Base-by-base conservation (phyloP, 1,140 invertebrate genomes). In the Chironomus striatipennis region DNA sequence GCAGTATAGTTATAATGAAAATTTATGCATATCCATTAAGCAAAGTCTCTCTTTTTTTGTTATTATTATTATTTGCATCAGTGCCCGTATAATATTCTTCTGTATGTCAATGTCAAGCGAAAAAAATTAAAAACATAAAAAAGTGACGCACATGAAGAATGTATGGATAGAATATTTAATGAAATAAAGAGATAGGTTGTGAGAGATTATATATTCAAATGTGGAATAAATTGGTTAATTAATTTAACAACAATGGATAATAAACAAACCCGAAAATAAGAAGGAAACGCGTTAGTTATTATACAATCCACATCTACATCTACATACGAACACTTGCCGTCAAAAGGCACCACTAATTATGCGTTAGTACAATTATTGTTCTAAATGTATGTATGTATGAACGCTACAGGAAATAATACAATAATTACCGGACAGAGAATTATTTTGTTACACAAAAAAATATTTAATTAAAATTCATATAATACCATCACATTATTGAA, bases 381-480 rank as follows among this genome's bases (percentile, higher is more conserved):
- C 47, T 57, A n/a, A 57, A 57, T 57, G 12, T 57, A 12, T 12
- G 9, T 47, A 47, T 47, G 15, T 5, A 57, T 57, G 12, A 57
- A n/a, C 8, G 47, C 47, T 57, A 57, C 47, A 57, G 47, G 47
- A 57, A 57, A 57, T 57, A 57, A 57, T 57, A 57, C 47, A 57
- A 57, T 57, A 57, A 57, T 57, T 57, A 57, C 47, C 47, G 47
- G 47, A 57, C 47, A 57, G n/a, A n/a, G 12, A 15, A n/a, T n/a
- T n/a, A n/a, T 12, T 57, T 57, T 57, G 47, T 15, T 57, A 57
- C 47, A 57, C 47, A 57, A 57, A 57, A 57, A 57, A 57, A 15
- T n/a, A n/a, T 57, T 57, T 57, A 57, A 57, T 57, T 57, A 57
- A 57, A 57, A 57, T 57, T 57, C 47, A 57, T 57, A 57, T 57